Percentiles rank a stretch among this genome's conserved stretches.
These are phyloP conservation scores for Apodemia hepburni DNA, from an alignment of 2,888 invertebrate genomes.

Conservation along the genomic window DNA sequence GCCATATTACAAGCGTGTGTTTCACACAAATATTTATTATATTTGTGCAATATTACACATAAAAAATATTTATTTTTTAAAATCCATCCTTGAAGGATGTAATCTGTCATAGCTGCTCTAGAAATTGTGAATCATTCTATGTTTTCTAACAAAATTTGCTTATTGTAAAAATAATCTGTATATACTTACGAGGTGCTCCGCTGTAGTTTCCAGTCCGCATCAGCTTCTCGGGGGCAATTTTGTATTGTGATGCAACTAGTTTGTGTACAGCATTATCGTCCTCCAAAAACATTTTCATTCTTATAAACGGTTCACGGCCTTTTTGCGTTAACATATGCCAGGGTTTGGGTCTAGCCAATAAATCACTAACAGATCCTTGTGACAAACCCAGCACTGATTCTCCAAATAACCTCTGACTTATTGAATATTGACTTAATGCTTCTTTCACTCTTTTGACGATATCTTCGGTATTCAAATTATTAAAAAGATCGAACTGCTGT, in stretches of 20 bases:
- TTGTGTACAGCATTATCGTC: constrained; percentile 97
- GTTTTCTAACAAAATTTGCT: too few relatives aligned
- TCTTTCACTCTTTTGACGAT: constrained; percentile 98
- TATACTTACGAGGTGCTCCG: constrained; percentile 87
- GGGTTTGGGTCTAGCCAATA: constrained; percentile 97
- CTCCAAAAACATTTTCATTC: constrained; percentile 98
- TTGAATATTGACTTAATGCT: constrained; percentile 96
- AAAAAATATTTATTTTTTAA: too few relatives aligned
- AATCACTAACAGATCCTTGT: constrained; percentile 98
- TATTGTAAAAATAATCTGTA: constrained; percentile 15
- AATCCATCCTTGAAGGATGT: too few relatives aligned
- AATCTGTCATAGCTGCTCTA: too few relatives aligned
- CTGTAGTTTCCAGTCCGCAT: constrained; percentile 98
- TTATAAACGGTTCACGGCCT: constrained; percentile 97
- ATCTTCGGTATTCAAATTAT: constrained; percentile 98
- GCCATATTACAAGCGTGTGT: too few relatives aligned
- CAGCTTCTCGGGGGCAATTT: constrained; percentile 97
- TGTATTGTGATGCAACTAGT: constrained; percentile 97
- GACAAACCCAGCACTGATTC: constrained; percentile 98
- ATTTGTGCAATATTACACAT: too few relatives aligned
- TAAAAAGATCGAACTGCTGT: constrained; percentile 98
- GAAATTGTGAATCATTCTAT: too few relatives aligned
- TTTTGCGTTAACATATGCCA: constrained; percentile 99
- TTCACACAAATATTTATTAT: too few relatives aligned
- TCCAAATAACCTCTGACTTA: constrained; percentile 98